Evolutionary conservation across 2,797 vertebrate genomes (phyloP).

Genomic region (Eulemur albifrons): DNA sequence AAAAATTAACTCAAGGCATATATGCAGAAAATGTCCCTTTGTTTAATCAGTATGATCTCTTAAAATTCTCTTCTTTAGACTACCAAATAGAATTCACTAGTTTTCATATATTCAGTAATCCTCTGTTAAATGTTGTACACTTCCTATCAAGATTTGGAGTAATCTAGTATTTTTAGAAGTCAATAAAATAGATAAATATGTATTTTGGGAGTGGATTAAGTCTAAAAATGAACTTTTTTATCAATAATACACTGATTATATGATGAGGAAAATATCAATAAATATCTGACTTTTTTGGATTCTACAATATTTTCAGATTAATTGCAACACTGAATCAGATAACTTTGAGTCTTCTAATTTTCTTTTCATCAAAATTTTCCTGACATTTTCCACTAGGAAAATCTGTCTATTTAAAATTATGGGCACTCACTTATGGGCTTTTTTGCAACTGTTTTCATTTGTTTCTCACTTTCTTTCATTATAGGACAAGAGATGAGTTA

Average conservation of each 20-base stretch:
- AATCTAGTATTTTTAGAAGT: not conserved
- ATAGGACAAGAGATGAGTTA: not conserved
- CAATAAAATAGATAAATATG: not conserved
- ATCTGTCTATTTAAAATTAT: not conserved
- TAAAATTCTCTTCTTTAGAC: not conserved
- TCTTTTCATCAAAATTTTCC: not conserved
- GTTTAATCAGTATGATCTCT: not conserved
- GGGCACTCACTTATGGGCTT: too few relatives aligned
- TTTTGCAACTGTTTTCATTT: not conserved
- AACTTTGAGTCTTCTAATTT: not conserved
- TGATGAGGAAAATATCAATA: not conserved
- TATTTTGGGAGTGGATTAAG: not conserved
- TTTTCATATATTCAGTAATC: not conserved
- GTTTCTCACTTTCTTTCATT: not conserved
- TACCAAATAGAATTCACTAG: not conserved
- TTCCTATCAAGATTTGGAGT: not conserved
- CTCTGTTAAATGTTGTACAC: not conserved
- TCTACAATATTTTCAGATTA: not conserved
- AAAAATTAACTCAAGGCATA: not conserved
- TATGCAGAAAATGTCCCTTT: not conserved
- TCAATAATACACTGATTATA: not conserved
- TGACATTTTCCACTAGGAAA: not conserved
- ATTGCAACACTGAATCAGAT: not conserved
- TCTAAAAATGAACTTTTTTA: not conserved
- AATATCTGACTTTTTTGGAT: not conserved